Evolutionary conservation across 2,113 vertebrate species (phyloP).

Genomic region (Mus pahari): DNA sequence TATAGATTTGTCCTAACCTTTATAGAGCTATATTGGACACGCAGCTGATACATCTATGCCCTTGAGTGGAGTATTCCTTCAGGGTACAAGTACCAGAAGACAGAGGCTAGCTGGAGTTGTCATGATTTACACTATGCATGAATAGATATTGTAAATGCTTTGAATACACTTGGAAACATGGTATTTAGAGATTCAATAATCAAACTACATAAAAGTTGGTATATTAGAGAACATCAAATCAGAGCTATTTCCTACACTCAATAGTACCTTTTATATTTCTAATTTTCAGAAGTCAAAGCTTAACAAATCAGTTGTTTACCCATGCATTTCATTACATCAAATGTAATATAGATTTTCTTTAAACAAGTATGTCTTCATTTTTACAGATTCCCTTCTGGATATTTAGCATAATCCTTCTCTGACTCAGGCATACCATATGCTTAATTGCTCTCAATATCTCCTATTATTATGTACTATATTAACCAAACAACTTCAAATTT

Average conservation of each 20-base stretch:
- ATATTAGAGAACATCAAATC: neutral
- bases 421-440: neutral
- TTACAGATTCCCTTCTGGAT: neutral
- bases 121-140: fast-evolving
- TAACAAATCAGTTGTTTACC: constrained; percentile 14
- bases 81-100: fast-evolving
- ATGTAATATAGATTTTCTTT: neutral
- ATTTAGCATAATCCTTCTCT: constrained; percentile 39
- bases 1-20: neutral
- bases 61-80: fast-evolving
- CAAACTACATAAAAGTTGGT: neutral
- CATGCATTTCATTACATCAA: neutral
- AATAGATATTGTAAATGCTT: neutral
- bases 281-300: neutral
- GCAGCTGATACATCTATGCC: neutral
- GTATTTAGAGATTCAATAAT: neutral
- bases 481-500: neutral
- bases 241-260: neutral
- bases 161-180: neutral
- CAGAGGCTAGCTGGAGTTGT: neutral
- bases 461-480: neutral
- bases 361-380: neutral
- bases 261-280: neutral
- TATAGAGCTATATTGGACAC: neutral
- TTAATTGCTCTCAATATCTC: constrained; percentile 19